Percentiles rank a stretch among this genome's conserved stretches.
Conservation (phyloP, 2,888 invertebrate species). For the Peribatodes rhomboidaria region DNA sequence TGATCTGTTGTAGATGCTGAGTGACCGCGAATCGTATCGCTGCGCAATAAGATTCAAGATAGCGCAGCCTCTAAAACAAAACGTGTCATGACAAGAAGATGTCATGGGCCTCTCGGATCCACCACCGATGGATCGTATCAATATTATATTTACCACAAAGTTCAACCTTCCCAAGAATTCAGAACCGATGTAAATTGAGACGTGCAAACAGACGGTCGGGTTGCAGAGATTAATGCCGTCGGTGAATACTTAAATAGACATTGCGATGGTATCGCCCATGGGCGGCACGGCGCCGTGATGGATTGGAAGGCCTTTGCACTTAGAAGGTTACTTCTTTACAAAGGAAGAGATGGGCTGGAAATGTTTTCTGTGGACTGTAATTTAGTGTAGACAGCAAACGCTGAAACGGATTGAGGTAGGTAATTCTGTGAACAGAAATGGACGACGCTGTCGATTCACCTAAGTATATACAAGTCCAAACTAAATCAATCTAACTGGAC, state of each 20-base stretch:
- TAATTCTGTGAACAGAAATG: neutral
- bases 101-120: too few species aligned
- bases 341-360: neutral
- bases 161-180: too few species aligned
- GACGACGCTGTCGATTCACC: too few species aligned
- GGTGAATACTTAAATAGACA: constrained; percentile 43
- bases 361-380: constrained; percentile 2
- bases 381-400: neutral
- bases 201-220: constrained; percentile 34
- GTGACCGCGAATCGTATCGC: too few species aligned
- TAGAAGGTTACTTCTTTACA: neutral
- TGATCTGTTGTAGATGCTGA: too few species aligned
- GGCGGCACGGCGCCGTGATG: constrained; percentile 26
- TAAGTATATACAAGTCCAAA: too few species aligned
- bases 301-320: constrained; percentile 18
- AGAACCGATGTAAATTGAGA: constrained; percentile 23
- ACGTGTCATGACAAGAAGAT: too few species aligned
- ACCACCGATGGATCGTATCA: too few species aligned
- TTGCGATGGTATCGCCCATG: constrained; percentile 30
- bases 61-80: too few species aligned
- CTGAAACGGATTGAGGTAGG: neutral
- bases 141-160: too few species aligned
- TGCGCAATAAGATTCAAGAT: too few species aligned
- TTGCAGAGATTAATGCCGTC: constrained; percentile 41
- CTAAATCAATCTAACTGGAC: too few species aligned